Conservation (phyloP, 2,888 invertebrate species). For the Holacanthella duospinosa region DNA sequence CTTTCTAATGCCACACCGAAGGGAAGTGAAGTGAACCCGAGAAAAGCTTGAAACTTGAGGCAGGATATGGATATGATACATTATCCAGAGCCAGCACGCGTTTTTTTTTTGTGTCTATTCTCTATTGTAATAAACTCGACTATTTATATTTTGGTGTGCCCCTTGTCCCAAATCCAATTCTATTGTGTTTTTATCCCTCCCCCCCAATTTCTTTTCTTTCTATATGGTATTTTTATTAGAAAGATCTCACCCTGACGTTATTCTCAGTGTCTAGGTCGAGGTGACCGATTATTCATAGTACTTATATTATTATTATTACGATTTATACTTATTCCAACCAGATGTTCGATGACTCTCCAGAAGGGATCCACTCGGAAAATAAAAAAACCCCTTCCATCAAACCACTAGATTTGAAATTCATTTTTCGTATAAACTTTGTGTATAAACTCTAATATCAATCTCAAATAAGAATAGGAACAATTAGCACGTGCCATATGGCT, state of each 20-base stretch:
- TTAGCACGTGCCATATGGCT: constrained; percentile 38
- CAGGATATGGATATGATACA: constrained; percentile 2
- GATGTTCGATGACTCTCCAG: constrained; percentile 32
- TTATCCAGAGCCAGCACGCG: constrained; percentile 2
- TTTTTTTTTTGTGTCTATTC: no score
- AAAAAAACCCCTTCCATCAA: constrained; percentile 7
- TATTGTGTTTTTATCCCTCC: not conserved
- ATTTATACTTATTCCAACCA: constrained; percentile 20
- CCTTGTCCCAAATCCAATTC: not conserved
- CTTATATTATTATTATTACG: constrained; percentile 14
- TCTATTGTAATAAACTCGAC: not conserved
- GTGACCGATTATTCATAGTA: constrained; percentile 8
- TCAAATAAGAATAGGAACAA: constrained; percentile 34
- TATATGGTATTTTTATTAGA: constrained; percentile 1
- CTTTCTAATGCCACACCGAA: not conserved
- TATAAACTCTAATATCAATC: no score
- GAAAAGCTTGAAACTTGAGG: constrained; percentile 1
- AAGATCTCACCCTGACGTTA: not conserved
- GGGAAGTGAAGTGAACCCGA: not conserved
- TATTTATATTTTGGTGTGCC: not conserved
- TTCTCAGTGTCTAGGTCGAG: not conserved
- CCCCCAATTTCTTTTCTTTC: not conserved
- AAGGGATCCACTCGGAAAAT: constrained; percentile 1
- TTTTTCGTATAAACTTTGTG: not conserved
- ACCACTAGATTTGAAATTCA: not conserved